Evolutionary conservation across 2,797 vertebrate species (phyloP).

Genomic region (Pantherophis alleghaniensis): DNA sequence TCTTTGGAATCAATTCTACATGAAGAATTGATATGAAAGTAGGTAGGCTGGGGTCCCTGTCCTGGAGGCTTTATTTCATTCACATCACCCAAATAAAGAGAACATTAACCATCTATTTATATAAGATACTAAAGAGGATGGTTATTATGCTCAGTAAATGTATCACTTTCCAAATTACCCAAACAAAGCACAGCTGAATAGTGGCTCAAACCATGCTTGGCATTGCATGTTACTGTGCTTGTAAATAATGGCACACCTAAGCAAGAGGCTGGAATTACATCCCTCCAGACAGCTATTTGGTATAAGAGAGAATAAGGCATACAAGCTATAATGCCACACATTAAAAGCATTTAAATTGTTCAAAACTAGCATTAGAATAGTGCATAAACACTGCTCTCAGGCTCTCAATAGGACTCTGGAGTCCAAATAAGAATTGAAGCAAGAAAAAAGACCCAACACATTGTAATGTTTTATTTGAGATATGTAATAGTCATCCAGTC

Average conservation of each 20-base stretch:
- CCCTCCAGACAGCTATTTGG: slow-evolving; percentile 63
- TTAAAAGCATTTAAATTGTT: slow-evolving; percentile 63
- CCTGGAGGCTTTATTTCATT: not conserved
- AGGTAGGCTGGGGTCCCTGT: not conserved
- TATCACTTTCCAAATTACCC: slow-evolving; percentile 64
- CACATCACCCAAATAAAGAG: not conserved
- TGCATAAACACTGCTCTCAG: slow-evolving; percentile 59
- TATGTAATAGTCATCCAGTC: not conserved
- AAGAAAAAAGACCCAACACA: not conserved
- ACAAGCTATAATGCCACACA: slow-evolving; percentile 50
- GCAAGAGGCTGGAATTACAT: slow-evolving; percentile 64
- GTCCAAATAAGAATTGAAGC: slow-evolving; percentile 53
- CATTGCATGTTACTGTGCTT: slow-evolving; percentile 43
- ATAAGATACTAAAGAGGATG: not conserved
- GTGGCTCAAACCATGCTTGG: slow-evolving; percentile 52
- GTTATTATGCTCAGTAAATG: slow-evolving; percentile 18
- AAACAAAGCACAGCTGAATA: slow-evolving; percentile 50
- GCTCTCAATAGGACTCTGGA: slow-evolving; percentile 57
- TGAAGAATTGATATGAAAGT: not conserved
- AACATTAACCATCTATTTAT: slow-evolving; percentile 12
- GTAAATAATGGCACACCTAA: slow-evolving; percentile 53
- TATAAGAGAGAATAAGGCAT: slow-evolving; percentile 52
- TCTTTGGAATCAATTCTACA: not conserved
- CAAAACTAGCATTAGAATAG: slow-evolving; percentile 61
- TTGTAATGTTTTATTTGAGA: not conserved